A percentile compares a stretch with the other conserved stretches of the same genome.
These are phyloP conservation scores for Sylvilagus bachmani DNA, from an alignment of 2,113 vertebrate species.

Conservation along the genomic window DNA sequence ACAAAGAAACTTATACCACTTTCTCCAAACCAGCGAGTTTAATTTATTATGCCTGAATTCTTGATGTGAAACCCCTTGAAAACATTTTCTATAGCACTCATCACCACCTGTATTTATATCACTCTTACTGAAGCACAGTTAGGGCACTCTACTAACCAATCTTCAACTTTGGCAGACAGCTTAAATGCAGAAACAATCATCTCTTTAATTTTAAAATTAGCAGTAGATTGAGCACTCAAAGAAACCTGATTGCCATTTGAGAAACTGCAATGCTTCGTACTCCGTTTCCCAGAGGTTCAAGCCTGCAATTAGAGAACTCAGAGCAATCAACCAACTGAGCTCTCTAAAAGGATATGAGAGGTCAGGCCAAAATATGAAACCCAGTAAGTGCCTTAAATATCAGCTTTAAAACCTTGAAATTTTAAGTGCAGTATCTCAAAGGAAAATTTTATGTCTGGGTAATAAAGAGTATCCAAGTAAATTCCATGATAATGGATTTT, in stretches of 20 bases:
- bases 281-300: slow-evolving; percentile 55
- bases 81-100: slow-evolving; percentile 46
- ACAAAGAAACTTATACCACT: slow-evolving; percentile 30
- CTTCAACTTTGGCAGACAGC: slow-evolving; percentile 50
- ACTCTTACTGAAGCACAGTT: slow-evolving; percentile 49
- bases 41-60: slow-evolving; percentile 41
- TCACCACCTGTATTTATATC: slow-evolving; percentile 61
- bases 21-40: slow-evolving; percentile 32
- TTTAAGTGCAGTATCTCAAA: slow-evolving; percentile 61
- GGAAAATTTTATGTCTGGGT: slow-evolving; percentile 58
- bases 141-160: slow-evolving; percentile 43
- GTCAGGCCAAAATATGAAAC: slow-evolving; percentile 58
- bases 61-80: slow-evolving; percentile 41
- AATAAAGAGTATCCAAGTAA: slow-evolving; percentile 63
- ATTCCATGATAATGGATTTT: slow-evolving; percentile 59
- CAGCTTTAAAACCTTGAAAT: slow-evolving; percentile 60
- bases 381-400: slow-evolving; percentile 62
- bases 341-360: slow-evolving; percentile 48
- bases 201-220: slow-evolving; percentile 74
- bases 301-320: slow-evolving; percentile 63
- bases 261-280: slow-evolving; percentile 50
- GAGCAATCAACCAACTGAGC: slow-evolving; percentile 59
- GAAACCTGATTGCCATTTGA: slow-evolving; percentile 62
- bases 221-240: slow-evolving; percentile 61
- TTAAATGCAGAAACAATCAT: slow-evolving; percentile 54